These are phyloP conservation scores for Deroplatys truncata DNA, from an alignment of 2,888 invertebrate species.

Conservation along the genomic window DNA sequence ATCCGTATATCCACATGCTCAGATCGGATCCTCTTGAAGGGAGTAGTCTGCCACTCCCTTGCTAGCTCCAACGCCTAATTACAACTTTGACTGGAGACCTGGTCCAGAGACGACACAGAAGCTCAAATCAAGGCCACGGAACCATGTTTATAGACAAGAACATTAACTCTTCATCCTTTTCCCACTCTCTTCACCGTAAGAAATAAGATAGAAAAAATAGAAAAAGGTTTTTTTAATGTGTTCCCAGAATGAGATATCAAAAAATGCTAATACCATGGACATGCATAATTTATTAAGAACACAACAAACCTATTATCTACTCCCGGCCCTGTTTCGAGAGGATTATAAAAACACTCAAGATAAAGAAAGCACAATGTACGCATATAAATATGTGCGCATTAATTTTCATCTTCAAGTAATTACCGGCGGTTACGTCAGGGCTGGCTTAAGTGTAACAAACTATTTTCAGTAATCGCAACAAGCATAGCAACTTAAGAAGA, in stretches of 20 bases:
- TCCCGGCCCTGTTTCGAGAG: background rate
- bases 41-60: background rate
- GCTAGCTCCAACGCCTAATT: slow-evolving; percentile 1
- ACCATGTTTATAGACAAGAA: background rate
- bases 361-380: background rate
- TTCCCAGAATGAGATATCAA: background rate
- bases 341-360: background rate
- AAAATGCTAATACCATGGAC: background rate
- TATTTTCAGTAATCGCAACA: background rate
- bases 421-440: background rate
- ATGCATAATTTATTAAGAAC: slow-evolving; percentile 5
- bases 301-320: background rate
- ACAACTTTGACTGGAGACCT: background rate
- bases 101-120: background rate
- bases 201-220: background rate
- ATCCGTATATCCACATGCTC: background rate
- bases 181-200: background rate
- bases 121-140: background rate
- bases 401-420: slow-evolving; percentile 2
- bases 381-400: background rate
- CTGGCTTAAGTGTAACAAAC: background rate
- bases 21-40: background rate
- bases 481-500: background rate
- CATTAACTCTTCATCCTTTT: background rate
- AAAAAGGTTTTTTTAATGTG: background rate